These are phyloP conservation scores for Schizopygopsis pylzovi DNA, from an alignment of 2,797 vertebrate genomes.

Conservation along the genomic window DNA sequence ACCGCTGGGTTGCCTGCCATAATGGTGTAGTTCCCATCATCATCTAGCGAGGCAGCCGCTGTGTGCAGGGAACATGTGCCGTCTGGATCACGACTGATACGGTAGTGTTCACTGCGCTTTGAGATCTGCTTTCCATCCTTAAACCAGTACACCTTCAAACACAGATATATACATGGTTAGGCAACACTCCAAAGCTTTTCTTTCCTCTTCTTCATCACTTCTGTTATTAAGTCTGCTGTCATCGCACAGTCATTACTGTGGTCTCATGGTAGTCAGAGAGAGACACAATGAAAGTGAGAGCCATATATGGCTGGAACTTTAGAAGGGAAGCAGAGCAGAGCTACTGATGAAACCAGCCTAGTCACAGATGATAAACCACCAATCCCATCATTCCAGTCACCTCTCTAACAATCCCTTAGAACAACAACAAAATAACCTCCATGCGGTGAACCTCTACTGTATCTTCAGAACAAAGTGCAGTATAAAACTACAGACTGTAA, in stretches of 20 bases:
- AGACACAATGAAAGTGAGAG: conserved; percentile 20
- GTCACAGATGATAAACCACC: conserved; percentile 24
- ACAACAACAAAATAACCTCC: neutral
- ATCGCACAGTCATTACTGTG: conserved; percentile 63
- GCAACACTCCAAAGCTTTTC: conserved; percentile 16
- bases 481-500: neutral
- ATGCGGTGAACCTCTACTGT: neutral
- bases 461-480: neutral
- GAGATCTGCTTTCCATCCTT: conserved; percentile 99
- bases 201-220: conserved; percentile 9
- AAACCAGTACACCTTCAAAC: conserved; percentile 94
- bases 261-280: conserved; percentile 31
- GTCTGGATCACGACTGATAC: conserved; percentile 87
- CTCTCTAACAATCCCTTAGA: neutral
- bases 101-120: conserved; percentile 93
- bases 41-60: conserved; percentile 88
- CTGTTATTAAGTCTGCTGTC: conserved; percentile 61
- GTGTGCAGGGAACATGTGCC: conserved; percentile 92
- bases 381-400: neutral
- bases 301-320: conserved; percentile 55
- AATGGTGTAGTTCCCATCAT: conserved; percentile 97
- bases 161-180: conserved; percentile 34
- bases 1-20: conserved; percentile 96
- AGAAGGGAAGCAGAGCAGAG: conserved; percentile 21
- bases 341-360: conserved; percentile 41